These are phyloP conservation scores for Tenrec ecaudatus DNA, from an alignment of 2,113 vertebrate species.

Conservation along the genomic window DNA sequence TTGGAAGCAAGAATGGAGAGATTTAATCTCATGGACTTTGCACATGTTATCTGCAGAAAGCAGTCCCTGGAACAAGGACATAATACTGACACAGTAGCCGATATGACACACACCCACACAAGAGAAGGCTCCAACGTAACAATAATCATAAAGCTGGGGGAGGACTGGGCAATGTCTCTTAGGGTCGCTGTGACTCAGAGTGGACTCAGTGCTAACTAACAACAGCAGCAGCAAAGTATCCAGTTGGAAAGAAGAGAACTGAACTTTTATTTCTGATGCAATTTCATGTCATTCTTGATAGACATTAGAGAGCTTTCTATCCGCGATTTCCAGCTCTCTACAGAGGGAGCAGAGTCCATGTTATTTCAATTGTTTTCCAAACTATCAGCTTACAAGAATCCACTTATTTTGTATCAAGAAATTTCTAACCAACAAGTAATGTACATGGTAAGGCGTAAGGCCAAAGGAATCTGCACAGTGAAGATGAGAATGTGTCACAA, in stretches of 20 bases:
- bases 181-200: too few relatives aligned
- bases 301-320: neutral
- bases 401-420: neutral
- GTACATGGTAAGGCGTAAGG: neutral
- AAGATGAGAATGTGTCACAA: neutral
- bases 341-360: neutral
- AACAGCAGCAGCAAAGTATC: too few relatives aligned
- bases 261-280: neutral
- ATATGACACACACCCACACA: too few relatives aligned
- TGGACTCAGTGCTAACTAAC: too few relatives aligned
- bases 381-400: neutral
- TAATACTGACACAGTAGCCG: too few relatives aligned
- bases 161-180: too few relatives aligned
- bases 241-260: neutral
- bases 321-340: neutral
- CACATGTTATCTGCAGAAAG: too few relatives aligned
- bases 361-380: neutral
- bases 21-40: too few relatives aligned
- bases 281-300: neutral
- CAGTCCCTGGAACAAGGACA: too few relatives aligned
- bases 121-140: too few relatives aligned
- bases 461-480: neutral
- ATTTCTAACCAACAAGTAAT: slow-evolving; percentile 42
- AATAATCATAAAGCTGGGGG: too few relatives aligned
- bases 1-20: too few relatives aligned